Base-by-base conservation (phyloP, 2,797 vertebrate species). In the Emys orbicularis region DNA sequence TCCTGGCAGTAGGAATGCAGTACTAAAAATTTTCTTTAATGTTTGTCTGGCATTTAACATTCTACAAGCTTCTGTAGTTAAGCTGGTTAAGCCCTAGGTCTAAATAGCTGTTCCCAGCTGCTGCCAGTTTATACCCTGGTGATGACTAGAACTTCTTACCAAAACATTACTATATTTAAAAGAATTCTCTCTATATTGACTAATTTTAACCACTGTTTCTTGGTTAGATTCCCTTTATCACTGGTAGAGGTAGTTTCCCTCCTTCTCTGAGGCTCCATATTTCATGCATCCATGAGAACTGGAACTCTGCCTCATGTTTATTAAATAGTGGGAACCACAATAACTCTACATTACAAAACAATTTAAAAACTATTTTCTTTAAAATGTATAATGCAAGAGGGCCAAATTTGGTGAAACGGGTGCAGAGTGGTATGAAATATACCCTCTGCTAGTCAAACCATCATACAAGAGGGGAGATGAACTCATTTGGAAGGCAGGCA, bases 51-150 rank as follows among this genome's bases (percentile, higher is more conserved):
- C 82, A 29, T 95, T 92, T 95, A 90, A 91, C 76, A 76, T 96
- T 96, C 90, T 95, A 13, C 21, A 0, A 95, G 79, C 19, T 96
- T 95, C 83, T 94, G 68, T 50, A 95, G 50, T 79, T 92, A 93
- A 95, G 81, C 81, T 96, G 94, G 97, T 96, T 96, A 61, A 4
- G 1, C 0, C 0, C 77, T 44, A 56, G 52, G 88, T 41, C 84
- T 94, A 95, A 97, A 97, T 96, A 97, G 86, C 83, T 1, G 0
- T 87, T 95, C 90, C 82, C 95, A 97, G 96, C 95, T 97, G 97
- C 94, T 93, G 68, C 80, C 84, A 82, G 82, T 27, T 94, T 95
- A 95, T 57, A 88, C 5, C 10, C 53, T 82, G 65, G n/a, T 84
- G 90, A 84, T 94, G 84, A 47, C 95, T 93, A 91, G 91, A 94